Conservation (phyloP, 2,888 invertebrate species). For the Limenitis camilla region DNA sequence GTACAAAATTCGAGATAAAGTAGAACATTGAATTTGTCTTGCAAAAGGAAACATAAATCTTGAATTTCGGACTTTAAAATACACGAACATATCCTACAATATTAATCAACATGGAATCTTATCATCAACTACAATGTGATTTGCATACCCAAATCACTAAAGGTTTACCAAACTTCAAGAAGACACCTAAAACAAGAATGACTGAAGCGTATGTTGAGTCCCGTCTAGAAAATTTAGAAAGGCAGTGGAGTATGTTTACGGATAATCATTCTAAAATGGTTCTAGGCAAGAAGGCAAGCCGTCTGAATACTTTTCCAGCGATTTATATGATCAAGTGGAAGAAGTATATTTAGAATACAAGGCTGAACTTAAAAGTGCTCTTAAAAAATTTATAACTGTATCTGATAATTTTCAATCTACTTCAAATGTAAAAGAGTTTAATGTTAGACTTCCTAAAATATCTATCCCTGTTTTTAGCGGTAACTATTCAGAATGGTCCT, state of each 20-base stretch:
- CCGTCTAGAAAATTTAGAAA: background rate
- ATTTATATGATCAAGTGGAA: background rate
- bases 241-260: background rate
- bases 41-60: too few species aligned
- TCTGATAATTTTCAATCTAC: background rate
- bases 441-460: conserved; percentile 21
- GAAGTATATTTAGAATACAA: conserved; percentile 3
- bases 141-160: too few species aligned
- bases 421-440: background rate
- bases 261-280: background rate
- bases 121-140: too few species aligned
- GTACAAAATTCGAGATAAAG: too few species aligned
- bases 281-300: background rate
- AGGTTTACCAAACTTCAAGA: background rate
- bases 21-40: too few species aligned
- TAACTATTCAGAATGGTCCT: conserved; percentile 20
- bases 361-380: background rate
- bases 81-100: too few species aligned
- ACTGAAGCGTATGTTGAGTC: background rate
- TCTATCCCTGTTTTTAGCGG: conserved; percentile 22
- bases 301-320: background rate
- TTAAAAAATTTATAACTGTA: background rate
- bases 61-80: too few species aligned
- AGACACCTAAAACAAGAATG: background rate
- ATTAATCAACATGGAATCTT: too few species aligned